A percentile compares a stretch with the other conserved stretches of the same genome.
Conservation (phyloP, 2,113 vertebrate species). For the Sapayoa aenigma region DNA sequence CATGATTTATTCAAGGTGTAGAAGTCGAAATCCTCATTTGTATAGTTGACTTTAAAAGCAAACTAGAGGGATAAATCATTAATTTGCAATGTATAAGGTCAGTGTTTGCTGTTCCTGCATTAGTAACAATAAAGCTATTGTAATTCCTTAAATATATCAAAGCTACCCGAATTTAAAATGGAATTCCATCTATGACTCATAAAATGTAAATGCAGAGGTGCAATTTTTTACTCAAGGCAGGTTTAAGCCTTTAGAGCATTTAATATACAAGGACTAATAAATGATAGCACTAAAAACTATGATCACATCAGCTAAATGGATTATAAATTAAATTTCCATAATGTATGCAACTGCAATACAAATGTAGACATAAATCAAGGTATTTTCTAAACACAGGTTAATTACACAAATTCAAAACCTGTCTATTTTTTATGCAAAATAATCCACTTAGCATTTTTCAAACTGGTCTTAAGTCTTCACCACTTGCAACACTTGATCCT, state of each 20-base stretch:
- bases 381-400: conserved; percentile 99
- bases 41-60: conserved; percentile 65
- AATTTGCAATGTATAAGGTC: conserved; percentile 65
- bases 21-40: conserved; percentile 64
- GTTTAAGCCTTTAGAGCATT: conserved; percentile 84
- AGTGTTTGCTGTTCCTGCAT: conserved; percentile 71
- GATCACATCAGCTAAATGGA: conserved; percentile 99
- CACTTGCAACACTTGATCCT: conserved; percentile 76
- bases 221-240: conserved; percentile 80
- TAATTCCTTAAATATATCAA: conserved; percentile 67
- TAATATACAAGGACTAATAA: conserved; percentile 95
- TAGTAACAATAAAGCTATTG: conserved; percentile 70
- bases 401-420: conserved; percentile 91
- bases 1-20: conserved; percentile 69
- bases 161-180: conserved; percentile 83
- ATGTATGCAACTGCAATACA: conserved; percentile 95
- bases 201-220: conserved; percentile 88
- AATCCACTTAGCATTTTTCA: conserved; percentile 97
- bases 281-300: conserved; percentile 94
- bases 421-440: conserved; percentile 98
- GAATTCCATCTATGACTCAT: conserved; percentile 89
- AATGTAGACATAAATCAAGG: conserved; percentile 91
- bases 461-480: conserved; percentile 70
- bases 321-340: conserved; percentile 99
- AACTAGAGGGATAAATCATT: conserved; percentile 72